Evolutionary conservation across 2,888 invertebrate species (phyloP), one percentile per base, ranked within the genome.

Genomic region (Ormyrus pomaceus): DNA sequence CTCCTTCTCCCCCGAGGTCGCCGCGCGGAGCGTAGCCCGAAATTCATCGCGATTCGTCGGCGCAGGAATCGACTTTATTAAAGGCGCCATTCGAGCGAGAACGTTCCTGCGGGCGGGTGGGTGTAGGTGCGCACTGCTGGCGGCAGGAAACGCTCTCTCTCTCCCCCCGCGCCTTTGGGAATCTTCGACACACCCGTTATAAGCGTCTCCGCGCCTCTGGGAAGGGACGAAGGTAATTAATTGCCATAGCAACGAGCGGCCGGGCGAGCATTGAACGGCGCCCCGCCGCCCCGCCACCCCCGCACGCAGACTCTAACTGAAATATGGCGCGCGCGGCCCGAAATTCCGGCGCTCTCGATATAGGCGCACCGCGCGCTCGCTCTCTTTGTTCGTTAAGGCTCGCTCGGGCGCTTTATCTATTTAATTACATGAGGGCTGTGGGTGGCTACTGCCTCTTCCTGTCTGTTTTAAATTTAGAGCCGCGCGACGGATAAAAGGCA

Each of bases 211-310:
- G 85, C 84, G 85, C 83, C 85, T 84, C 82, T 83, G 84, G 87
- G 88, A 87, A 88, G 90, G 89, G 89, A 88, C 88, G 87, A 88
- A 88, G 89, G 90, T 90, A 90, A 90, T 90, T 90, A 90, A 90
- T 90, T 89, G 89, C 89, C 90, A 90, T 90, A 87, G 90, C 90
- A 90, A 90, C 90, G 86, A 89, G 88, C 89, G 87, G 87, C 86
- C 87, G 86, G 45, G 56, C 58, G 55, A 34, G 87, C 89, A 88
- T 89, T 87, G 88, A 89, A 88, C 87, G 62, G 11, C 45, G 11
- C 19, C 11, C 11, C 68, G 48, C 48, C 51, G 46, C 58, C 56
- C 34, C 10, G 5, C 9, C 70, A 68, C 62, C 69, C 73, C 73
- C 81, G 68, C 64, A 85, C 86, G 84, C 87, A 4, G 34, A 86